Evolutionary conservation across 1,140 invertebrate genomes (phyloP).

Genomic region (Antheraea mylitta): DNA sequence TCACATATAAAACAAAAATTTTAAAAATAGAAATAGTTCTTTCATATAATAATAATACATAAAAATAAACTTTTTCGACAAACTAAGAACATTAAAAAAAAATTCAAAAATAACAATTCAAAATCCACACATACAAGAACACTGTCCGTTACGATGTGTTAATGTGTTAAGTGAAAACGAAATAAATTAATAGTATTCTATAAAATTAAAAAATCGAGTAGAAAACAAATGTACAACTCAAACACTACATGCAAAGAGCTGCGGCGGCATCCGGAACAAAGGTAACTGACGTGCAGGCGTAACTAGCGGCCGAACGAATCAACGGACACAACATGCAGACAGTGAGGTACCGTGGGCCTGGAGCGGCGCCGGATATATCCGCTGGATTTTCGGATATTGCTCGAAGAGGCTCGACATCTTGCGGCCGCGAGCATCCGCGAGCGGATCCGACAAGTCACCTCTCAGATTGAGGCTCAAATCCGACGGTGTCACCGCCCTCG

Average conservation of each 20-base stretch:
- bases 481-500: slow-evolving; percentile 40
- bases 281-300: slow-evolving; percentile 60
- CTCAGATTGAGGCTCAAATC: slow-evolving; percentile 65
- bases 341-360: slow-evolving; percentile 65
- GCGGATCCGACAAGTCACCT: slow-evolving; percentile 55
- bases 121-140: slow-evolving; percentile 19
- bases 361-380: slow-evolving; percentile 85
- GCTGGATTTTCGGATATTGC: slow-evolving; percentile 86
- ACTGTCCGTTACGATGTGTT: slow-evolving; percentile 16
- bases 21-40: neutral
- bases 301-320: slow-evolving; percentile 52
- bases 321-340: slow-evolving; percentile 53
- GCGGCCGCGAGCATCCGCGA: slow-evolving; percentile 60
- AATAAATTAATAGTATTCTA: slow-evolving; percentile 35
- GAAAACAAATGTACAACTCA: too few relatives aligned
- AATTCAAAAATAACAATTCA: slow-evolving; percentile 16
- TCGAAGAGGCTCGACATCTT: slow-evolving; percentile 86
- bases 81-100: slow-evolving; percentile 9
- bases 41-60: neutral
- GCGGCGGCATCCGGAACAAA: slow-evolving; percentile 44
- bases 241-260: slow-evolving; percentile 61
- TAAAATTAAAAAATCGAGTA: too few relatives aligned
- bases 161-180: slow-evolving; percentile 26
- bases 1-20: too few relatives aligned
- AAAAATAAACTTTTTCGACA: slow-evolving; percentile 13